phyloP scores from a whole-genome alignment of 2,113 vertebrate species.

The Crotalus tigris region DNA sequence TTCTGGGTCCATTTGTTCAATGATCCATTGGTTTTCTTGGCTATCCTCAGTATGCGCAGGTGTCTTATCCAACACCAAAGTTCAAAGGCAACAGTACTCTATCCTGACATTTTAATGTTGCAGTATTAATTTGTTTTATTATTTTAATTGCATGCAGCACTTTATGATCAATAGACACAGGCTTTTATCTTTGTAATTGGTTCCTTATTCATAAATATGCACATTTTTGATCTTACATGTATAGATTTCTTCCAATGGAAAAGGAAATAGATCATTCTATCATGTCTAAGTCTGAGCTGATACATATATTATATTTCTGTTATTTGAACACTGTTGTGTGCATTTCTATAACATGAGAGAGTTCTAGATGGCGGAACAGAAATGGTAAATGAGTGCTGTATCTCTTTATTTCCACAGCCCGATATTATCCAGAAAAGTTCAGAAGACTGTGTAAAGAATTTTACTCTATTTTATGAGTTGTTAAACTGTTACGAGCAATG shows the following conservation, averaged over 20 bases:
- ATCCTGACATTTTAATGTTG: constrained; percentile 24
- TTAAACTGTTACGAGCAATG: too few relatives aligned
- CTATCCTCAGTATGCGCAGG: neutral
- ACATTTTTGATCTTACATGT: constrained; percentile 9
- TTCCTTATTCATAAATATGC: constrained; percentile 33
- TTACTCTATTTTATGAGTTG: too few relatives aligned
- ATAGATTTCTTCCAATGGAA: neutral
- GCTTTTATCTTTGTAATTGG: constrained; percentile 29
- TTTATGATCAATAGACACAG: constrained; percentile 26
- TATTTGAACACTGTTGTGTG: neutral
- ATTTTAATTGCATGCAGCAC: constrained; percentile 24
- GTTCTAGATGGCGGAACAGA: neutral
- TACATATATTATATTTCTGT: neutral
- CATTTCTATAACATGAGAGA: neutral
- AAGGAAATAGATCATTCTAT: neutral
- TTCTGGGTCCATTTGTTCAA: neutral
- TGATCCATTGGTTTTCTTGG: neutral
- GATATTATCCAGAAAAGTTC: neutral
- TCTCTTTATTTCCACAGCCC: too few relatives aligned
- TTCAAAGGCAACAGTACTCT: neutral
- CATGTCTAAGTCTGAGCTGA: neutral
- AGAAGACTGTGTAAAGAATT: neutral
- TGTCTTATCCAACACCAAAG: neutral
- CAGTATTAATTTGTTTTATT: constrained; percentile 34
- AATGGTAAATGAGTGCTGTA: neutral